Percentiles rank a stretch among this genome's conserved stretches.
These are phyloP conservation scores for Epsilonema sp. DNA, from an alignment of 2,888 invertebrate genomes.

Conservation along the genomic window DNA sequence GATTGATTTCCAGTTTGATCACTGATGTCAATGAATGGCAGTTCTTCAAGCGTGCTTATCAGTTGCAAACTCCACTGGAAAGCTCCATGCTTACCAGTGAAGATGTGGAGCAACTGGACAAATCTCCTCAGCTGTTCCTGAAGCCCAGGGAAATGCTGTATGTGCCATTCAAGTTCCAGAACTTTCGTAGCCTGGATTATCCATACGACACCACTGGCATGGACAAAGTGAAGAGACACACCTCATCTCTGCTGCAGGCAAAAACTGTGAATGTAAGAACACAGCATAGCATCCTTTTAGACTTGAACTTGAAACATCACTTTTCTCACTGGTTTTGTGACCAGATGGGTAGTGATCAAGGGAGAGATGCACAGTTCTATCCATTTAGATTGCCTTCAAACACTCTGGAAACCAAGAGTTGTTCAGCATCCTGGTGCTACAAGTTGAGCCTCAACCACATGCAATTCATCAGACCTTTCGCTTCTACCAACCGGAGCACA, in stretches of 20 bases:
- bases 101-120: neutral
- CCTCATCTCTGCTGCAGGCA: neutral
- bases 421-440: slow-evolving; percentile 30
- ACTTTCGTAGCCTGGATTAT: slow-evolving; percentile 2
- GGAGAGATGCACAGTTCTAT: too few species aligned
- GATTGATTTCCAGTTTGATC: slow-evolving; percentile 25
- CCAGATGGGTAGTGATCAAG: too few species aligned
- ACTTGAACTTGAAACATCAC: neutral
- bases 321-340: neutral
- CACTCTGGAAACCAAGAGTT: slow-evolving; percentile 23
- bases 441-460: slow-evolving; percentile 32
- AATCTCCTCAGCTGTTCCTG: slow-evolving; percentile 23
- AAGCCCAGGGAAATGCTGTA: slow-evolving; percentile 32
- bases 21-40: slow-evolving; percentile 34
- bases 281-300: too few species aligned
- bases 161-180: slow-evolving; percentile 32
- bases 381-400: slow-evolving; percentile 16
- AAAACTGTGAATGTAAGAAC: neutral
- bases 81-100: slow-evolving; percentile 28
- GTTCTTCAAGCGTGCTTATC: slow-evolving; percentile 31
- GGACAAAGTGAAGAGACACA: neutral
- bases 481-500: slow-evolving; percentile 33
- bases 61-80: slow-evolving; percentile 24
- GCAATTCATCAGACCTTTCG: slow-evolving; percentile 33
- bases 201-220: too few species aligned